phyloP scores from a whole-genome alignment of 2,888 invertebrate species.

The Rhingia campestris region DNA sequence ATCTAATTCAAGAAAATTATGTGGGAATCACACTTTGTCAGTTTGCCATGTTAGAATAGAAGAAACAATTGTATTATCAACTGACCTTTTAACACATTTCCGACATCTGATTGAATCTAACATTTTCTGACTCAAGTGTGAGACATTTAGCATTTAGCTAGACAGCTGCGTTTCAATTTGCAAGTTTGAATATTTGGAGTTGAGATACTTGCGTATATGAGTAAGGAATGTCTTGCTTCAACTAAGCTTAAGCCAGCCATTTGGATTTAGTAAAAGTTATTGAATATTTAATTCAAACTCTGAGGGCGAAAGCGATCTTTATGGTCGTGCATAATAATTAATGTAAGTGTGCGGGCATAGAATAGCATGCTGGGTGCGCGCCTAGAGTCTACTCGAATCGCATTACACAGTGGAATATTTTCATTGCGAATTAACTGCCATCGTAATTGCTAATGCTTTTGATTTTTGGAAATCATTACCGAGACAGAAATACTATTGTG shows the following conservation, averaged over 20 bases:
- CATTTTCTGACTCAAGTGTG: constrained; percentile 47
- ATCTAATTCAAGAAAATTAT: constrained; percentile 36
- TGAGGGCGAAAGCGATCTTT: constrained; percentile 25
- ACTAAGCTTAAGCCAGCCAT: background rate
- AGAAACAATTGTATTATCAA: constrained; percentile 42
- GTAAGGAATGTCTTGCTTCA: background rate
- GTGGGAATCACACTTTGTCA: constrained; percentile 46
- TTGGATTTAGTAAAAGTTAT: constrained; percentile 22
- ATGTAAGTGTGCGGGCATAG: background rate
- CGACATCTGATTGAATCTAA: constrained; percentile 34
- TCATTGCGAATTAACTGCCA: constrained; percentile 18
- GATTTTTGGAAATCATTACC: background rate
- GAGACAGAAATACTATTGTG: background rate
- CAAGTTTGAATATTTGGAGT: background rate
- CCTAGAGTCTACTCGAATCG: background rate
- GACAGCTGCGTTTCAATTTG: too few relatives aligned
- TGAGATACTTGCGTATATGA: background rate
- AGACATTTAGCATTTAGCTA: constrained; percentile 13
- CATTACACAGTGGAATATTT: constrained; percentile 6
- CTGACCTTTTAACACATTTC: constrained; percentile 60
- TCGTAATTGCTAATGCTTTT: background rate
- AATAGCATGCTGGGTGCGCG: background rate
- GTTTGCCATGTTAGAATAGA: background rate
- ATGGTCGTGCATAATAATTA: constrained; percentile 41
- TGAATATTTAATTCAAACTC: constrained; percentile 13